A percentile compares a stretch with the other conserved stretches of the same genome.
Evolutionary conservation across 2,888 invertebrate species (phyloP).

Genomic region (Leptogaster cylindrica): DNA sequence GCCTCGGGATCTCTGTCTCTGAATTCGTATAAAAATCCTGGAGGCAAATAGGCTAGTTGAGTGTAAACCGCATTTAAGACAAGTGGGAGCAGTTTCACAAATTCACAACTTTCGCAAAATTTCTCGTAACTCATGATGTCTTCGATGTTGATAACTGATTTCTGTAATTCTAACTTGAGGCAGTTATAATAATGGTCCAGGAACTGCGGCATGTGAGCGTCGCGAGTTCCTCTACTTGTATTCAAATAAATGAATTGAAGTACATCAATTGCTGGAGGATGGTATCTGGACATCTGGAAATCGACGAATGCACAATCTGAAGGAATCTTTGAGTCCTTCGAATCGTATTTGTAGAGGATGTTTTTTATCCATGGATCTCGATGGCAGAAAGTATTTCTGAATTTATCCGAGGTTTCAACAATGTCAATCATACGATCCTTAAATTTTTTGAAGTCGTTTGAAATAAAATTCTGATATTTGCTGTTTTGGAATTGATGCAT

Average conservation of each 20-base stretch:
- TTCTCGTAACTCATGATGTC: constrained; percentile 58
- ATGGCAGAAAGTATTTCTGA: constrained; percentile 55
- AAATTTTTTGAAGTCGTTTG: constrained; percentile 1
- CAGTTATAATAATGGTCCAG: constrained; percentile 64
- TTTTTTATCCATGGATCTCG: constrained; percentile 57
- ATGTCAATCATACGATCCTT: constrained; percentile 5
- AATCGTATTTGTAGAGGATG: constrained; percentile 51
- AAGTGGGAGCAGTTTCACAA: constrained; percentile 63
- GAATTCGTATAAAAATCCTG: constrained; percentile 52
- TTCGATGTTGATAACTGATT: constrained; percentile 56
- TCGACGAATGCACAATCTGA: constrained; percentile 68
- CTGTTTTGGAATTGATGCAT: constrained; percentile 38
- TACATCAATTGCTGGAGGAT: constrained; percentile 68
- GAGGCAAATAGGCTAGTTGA: constrained; percentile 48
- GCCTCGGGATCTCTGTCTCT: constrained; percentile 49
- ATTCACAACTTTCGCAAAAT: constrained; percentile 55
- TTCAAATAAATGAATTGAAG: constrained; percentile 47
- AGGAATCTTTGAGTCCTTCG: constrained; percentile 15
- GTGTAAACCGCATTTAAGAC: constrained; percentile 62
- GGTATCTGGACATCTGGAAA: constrained; percentile 68
- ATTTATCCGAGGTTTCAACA: constrained; percentile 8
- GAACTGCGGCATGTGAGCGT: neutral
- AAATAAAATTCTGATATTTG: constrained; percentile 1
- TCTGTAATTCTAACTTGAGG: constrained; percentile 59
- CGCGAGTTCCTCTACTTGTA: constrained; percentile 27